phyloP scores from a whole-genome alignment of 2,113 vertebrate species.

The Nycticebus coucang region DNA sequence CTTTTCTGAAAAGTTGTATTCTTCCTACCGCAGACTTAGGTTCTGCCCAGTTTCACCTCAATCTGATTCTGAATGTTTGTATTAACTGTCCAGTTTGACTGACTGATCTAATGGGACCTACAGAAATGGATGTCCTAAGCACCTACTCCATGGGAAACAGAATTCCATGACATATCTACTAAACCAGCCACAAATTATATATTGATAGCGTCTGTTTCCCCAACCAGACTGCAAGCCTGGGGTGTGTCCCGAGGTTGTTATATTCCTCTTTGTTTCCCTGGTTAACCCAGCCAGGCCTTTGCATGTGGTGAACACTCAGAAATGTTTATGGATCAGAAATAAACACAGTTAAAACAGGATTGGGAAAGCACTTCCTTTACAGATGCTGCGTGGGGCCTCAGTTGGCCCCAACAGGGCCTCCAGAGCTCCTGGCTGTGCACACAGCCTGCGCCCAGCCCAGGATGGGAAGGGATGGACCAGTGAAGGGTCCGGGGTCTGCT shows the following conservation, averaged over 20 bases:
- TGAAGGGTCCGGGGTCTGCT: neutral
- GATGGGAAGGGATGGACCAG: neutral
- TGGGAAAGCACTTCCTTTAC: constrained; percentile 65
- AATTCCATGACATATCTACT: neutral
- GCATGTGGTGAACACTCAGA: constrained; percentile 64
- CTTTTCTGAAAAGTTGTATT: neutral
- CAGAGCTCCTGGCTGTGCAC: neutral
- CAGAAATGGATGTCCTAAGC: neutral
- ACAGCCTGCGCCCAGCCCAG: neutral
- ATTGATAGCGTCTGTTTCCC: constrained; percentile 44
- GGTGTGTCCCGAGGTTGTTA: neutral
- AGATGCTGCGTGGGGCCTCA: constrained; percentile 20
- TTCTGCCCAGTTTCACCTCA: constrained; percentile 10
- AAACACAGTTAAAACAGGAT: constrained; percentile 72
- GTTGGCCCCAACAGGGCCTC: neutral
- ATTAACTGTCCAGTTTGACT: neutral
- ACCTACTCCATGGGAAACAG: constrained; percentile 16
- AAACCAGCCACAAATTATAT: constrained; percentile 31
- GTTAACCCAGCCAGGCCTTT: constrained; percentile 59
- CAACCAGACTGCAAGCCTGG: neutral
- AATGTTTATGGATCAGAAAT: constrained; percentile 70
- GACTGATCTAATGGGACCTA: constrained; percentile 4
- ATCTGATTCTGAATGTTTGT: neutral
- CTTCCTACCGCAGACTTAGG: neutral
- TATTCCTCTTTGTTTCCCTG: constrained; percentile 36